These are phyloP conservation scores for Porites rus DNA, from an alignment of 92 coral and sea anemone species.

Conservation along the genomic window DNA sequence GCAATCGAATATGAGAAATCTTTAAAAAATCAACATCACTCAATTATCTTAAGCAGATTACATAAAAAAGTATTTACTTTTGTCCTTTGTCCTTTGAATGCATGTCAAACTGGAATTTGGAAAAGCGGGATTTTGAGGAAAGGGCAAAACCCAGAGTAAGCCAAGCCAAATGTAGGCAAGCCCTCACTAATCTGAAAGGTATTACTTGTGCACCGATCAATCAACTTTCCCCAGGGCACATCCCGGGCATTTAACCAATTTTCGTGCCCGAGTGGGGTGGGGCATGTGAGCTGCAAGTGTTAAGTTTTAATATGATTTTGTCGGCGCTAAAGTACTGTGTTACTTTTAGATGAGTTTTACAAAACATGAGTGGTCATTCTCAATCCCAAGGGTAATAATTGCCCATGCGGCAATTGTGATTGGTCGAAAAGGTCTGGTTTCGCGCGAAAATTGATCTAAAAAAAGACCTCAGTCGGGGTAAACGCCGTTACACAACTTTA, in stretches of 20 bases:
- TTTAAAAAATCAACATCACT: neutral
- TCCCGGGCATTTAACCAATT: neutral
- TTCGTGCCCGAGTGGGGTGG: constrained; percentile 6
- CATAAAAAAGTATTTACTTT: neutral
- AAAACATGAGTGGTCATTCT: no score
- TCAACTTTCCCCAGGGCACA: neutral
- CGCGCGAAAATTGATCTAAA: no score
- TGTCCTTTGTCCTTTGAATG: neutral
- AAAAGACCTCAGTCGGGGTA: neutral
- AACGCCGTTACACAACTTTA: no score
- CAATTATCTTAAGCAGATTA: no score
- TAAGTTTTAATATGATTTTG: neutral
- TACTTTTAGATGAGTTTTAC: no score
- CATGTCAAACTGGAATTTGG: neutral
- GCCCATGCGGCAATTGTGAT: no score
- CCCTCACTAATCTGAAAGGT: neutral
- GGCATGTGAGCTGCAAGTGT: neutral
- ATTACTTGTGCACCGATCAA: neutral
- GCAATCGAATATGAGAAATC: no score
- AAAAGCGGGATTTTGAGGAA: neutral
- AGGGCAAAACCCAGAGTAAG: neutral
- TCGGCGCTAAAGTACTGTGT: constrained; percentile 1
- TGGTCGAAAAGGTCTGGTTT: no score
- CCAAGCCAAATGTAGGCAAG: neutral
- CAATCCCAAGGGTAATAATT: no score